Evolutionary conservation across 2,797 vertebrate species (phyloP).

Genomic region (Sebastes paucispinis): DNA sequence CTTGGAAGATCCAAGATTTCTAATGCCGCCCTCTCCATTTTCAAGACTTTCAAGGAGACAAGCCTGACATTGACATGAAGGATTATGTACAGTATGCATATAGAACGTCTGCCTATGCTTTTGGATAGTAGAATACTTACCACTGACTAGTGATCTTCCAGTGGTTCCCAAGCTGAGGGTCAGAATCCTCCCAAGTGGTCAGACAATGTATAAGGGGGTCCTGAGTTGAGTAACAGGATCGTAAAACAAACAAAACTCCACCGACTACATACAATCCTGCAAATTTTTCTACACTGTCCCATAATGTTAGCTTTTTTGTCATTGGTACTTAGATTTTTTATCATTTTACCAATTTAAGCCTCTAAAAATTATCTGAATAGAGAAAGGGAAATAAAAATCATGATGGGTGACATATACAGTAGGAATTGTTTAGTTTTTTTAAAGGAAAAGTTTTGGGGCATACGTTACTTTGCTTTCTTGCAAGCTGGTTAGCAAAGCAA

Average conservation of each 20-base stretch:
- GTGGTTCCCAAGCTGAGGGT: background rate
- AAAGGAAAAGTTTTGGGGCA: background rate
- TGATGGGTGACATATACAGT: background rate
- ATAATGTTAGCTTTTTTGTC: background rate
- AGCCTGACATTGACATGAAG: slow-evolving; percentile 33
- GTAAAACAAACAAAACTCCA: background rate
- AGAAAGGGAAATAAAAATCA: background rate
- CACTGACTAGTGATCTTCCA: background rate
- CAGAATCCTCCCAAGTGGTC: background rate
- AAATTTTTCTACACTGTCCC: background rate
- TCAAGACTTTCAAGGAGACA: slow-evolving; percentile 23
- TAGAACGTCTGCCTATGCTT: background rate
- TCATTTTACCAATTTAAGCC: background rate
- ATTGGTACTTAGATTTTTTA: background rate
- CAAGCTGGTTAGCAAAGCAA: background rate
- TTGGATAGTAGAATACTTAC: background rate
- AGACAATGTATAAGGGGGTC: background rate
- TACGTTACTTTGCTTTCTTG: background rate
- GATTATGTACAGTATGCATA: slow-evolving; percentile 31
- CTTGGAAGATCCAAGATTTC: slow-evolving; percentile 33
- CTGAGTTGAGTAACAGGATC: background rate
- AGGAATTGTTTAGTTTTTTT: background rate
- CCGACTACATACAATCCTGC: background rate
- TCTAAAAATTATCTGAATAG: background rate
- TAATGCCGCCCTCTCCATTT: slow-evolving; percentile 18